Conservation (phyloP, 2,113 vertebrate species). For the Brienomyrus longianalis region DNA sequence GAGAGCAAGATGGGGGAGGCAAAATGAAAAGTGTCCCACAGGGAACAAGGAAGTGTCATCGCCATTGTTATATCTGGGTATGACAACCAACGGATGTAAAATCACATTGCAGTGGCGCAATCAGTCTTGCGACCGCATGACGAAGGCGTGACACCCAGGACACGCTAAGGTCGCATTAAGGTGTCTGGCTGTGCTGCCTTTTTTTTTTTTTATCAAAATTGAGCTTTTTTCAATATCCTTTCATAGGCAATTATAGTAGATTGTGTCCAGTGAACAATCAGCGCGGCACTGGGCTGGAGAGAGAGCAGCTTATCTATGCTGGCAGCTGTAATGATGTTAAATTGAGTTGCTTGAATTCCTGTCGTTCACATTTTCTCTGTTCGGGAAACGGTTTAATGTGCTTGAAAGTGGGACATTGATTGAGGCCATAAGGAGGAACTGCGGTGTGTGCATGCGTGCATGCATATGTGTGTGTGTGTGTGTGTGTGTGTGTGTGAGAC, state of each 20-base stretch:
- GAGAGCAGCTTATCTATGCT: neutral
- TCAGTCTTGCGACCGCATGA: neutral
- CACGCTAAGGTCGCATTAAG: neutral
- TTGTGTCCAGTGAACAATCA: neutral
- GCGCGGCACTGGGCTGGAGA: neutral
- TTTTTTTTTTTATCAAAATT: neutral
- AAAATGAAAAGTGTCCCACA: neutral
- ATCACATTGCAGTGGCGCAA: neutral
- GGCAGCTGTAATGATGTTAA: slow-evolving; percentile 18
- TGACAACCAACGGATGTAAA: neutral
- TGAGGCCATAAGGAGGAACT: neutral
- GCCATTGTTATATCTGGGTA: neutral
- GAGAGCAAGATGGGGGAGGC: neutral
- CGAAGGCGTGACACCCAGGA: neutral
- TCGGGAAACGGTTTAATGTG: neutral
- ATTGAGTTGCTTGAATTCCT: slow-evolving; percentile 11
- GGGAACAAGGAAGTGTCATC: neutral
- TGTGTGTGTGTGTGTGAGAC: neutral
- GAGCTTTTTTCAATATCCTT: slow-evolving; percentile 14
- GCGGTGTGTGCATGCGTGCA: neutral
- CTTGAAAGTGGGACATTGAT: neutral
- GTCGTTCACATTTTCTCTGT: slow-evolving; percentile 2
- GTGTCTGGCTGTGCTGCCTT: neutral
- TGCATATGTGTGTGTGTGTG: neutral
- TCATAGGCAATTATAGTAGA: slow-evolving; percentile 3